phyloP scores from a whole-genome alignment of 2,888 invertebrate genomes.

The Carcina quercana region DNA sequence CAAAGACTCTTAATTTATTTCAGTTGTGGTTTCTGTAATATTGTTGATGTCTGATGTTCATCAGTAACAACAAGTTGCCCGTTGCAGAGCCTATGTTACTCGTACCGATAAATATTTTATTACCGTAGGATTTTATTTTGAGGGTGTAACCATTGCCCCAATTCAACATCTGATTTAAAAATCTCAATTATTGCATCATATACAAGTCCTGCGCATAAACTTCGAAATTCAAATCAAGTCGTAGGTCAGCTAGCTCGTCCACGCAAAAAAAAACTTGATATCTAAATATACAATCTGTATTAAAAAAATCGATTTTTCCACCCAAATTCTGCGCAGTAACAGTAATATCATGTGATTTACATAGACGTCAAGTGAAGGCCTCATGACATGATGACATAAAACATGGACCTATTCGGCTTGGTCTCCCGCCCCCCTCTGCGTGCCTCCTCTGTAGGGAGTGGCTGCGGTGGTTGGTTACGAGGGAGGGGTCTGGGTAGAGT shows the following conservation, averaged over 20 bases:
- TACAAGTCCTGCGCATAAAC: not conserved
- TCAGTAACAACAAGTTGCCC: too few species aligned
- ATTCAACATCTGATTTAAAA: too few species aligned
- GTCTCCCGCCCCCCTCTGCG: slow-evolving; percentile 19
- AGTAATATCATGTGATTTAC: slow-evolving; percentile 36
- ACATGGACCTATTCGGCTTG: slow-evolving; percentile 35
- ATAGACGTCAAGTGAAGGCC: slow-evolving; percentile 54
- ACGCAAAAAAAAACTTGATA: too few species aligned
- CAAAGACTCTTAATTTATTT: too few species aligned
- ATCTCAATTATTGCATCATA: slow-evolving; percentile 1
- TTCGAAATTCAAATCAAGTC: too few species aligned
- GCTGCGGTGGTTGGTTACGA: too few species aligned
- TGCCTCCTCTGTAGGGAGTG: slow-evolving; percentile 7
- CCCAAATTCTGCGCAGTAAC: slow-evolving; percentile 10
- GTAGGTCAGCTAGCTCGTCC: not conserved
- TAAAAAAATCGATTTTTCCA: slow-evolving; percentile 1
- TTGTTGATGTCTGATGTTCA: too few species aligned
- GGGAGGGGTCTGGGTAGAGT: slow-evolving; percentile 32
- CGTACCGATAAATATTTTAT: too few species aligned
- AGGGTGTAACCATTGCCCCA: too few species aligned
- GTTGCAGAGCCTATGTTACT: too few species aligned
- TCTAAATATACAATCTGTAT: not conserved
- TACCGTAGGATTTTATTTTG: too few species aligned
- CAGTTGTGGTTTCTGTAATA: too few species aligned
- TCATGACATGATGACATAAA: slow-evolving; percentile 56